These are phyloP conservation scores for Cabera pusaria DNA, from an alignment of 2,888 invertebrate species.

Conservation along the genomic window DNA sequence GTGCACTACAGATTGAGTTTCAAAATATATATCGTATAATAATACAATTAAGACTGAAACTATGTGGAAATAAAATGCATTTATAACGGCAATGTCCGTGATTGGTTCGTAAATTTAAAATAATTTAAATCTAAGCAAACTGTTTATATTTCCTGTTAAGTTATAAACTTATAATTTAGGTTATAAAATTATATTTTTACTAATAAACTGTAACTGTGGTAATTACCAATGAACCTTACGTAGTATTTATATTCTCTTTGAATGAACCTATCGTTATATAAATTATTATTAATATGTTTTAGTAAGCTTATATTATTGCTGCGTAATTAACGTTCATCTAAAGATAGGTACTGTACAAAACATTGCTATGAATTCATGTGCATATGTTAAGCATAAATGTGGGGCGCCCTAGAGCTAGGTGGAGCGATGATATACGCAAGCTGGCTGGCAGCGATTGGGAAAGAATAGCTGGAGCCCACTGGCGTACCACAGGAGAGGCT, in stretches of 20 bases:
- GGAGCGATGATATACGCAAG: too few species aligned
- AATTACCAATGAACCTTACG: conserved; percentile 19
- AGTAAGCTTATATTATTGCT: too few species aligned
- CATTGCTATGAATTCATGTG: background rate
- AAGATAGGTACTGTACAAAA: too few species aligned
- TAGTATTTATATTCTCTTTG: too few species aligned
- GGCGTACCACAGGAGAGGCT: too few species aligned
- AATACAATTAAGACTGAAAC: conserved; percentile 30
- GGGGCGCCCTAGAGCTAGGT: too few species aligned
- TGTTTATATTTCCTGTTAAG: background rate
- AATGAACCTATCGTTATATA: too few species aligned
- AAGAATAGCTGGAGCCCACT: too few species aligned
- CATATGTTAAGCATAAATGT: too few species aligned
- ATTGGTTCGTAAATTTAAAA: background rate
- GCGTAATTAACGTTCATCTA: too few species aligned
- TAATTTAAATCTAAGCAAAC: conserved; percentile 2
- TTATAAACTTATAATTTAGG: conserved; percentile 11
- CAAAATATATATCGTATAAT: conserved; percentile 19
- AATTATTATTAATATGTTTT: too few species aligned
- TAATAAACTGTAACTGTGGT: conserved; percentile 13
- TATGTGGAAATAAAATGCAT: conserved; percentile 23
- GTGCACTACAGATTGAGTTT: background rate
- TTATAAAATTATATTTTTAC: background rate
- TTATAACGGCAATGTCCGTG: conserved; percentile 27
- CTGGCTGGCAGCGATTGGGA: too few species aligned